Evolutionary conservation across 2,888 invertebrate genomes (phyloP).

Genomic region (Helleia helle): DNA sequence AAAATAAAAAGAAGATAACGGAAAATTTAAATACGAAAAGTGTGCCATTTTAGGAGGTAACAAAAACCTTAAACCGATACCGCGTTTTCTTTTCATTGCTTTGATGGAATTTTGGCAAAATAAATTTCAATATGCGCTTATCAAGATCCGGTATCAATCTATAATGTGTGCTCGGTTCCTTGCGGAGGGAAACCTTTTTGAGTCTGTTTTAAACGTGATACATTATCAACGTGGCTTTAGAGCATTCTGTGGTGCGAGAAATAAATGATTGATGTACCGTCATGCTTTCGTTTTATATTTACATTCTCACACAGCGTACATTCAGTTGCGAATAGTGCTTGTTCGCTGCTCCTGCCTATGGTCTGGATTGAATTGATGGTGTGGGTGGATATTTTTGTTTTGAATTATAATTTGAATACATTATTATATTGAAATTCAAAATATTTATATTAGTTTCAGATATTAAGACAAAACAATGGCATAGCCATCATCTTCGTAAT

Average conservation of each 20-base stretch:
- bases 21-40: slow-evolving; percentile 9
- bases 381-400: too few species aligned
- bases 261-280: slow-evolving; percentile 69
- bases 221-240: slow-evolving; percentile 62
- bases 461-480: too few species aligned
- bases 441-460: too few species aligned
- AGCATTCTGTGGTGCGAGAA: slow-evolving; percentile 63
- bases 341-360: too few species aligned
- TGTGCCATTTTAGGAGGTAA: slow-evolving; percentile 17
- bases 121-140: slow-evolving; percentile 47
- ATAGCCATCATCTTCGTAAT: too few species aligned
- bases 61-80: slow-evolving; percentile 22
- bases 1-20: slow-evolving; percentile 2
- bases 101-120: slow-evolving; percentile 37
- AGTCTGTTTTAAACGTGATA: slow-evolving; percentile 63
- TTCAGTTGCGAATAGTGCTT: not conserved
- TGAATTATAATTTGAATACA: too few species aligned
- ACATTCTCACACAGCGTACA: slow-evolving; percentile 16
- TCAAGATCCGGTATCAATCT: slow-evolving; percentile 58
- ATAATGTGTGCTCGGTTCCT: slow-evolving; percentile 55
- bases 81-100: slow-evolving; percentile 23
- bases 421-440: too few species aligned
- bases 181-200: slow-evolving; percentile 47
- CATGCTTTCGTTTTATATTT: slow-evolving; percentile 57
- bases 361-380: too few species aligned